Percentiles rank a stretch among this genome's conserved stretches.
Evolutionary conservation across 2,888 invertebrate species (phyloP).

Genomic region (Schizaphis graminum): DNA sequence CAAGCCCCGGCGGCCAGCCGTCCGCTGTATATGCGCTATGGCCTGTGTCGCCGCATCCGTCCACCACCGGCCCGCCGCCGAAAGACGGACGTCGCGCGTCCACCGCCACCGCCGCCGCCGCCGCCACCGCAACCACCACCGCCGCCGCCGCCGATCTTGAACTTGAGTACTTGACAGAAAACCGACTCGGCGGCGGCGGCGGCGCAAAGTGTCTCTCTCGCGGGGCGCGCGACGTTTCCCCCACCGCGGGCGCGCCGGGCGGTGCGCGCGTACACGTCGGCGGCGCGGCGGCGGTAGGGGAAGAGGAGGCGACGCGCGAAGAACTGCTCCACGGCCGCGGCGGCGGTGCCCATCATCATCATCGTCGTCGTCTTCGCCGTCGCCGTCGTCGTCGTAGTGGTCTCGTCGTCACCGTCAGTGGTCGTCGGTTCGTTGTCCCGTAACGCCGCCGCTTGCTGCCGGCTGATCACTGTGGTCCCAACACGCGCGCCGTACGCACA

Average conservation of each 20-base stretch:
- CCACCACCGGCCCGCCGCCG: not conserved
- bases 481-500: constrained; percentile 30
- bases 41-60: not conserved
- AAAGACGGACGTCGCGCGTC: not conserved
- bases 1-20: constrained; percentile 29
- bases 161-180: constrained; percentile 45
- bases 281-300: constrained; percentile 35
- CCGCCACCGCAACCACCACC: constrained; percentile 9
- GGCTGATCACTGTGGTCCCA: constrained; percentile 10
- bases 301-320: constrained; percentile 24
- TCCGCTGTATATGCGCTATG: not conserved
- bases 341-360: constrained; percentile 50
- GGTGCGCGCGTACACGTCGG: not conserved
- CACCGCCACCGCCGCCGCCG: not conserved
- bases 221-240: constrained; percentile 28
- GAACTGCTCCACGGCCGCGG: constrained; percentile 23
- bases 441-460: constrained; percentile 62
- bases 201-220: constrained; percentile 42
- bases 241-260: constrained; percentile 20
- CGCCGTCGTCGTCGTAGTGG: not conserved
- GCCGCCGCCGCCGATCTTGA: constrained; percentile 58
- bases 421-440: constrained; percentile 65
- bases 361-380: not conserved
- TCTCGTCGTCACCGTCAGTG: constrained; percentile 58
- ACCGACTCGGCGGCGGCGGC: constrained; percentile 2